Base-by-base conservation (phyloP, 2,113 vertebrate genomes). In the Oceanodroma tethys region DNA sequence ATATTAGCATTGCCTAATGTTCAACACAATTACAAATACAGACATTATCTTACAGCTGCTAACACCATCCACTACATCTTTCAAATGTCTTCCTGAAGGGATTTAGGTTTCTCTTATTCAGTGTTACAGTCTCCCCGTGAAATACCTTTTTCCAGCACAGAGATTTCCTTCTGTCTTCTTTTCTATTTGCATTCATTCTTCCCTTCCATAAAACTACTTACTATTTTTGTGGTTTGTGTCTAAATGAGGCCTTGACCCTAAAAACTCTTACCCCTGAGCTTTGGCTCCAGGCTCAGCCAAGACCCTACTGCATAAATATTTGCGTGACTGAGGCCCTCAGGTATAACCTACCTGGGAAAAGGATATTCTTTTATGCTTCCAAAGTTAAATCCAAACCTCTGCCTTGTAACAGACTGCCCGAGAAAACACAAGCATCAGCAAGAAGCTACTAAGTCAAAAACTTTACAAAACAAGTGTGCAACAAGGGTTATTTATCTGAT, bases 401-500 rank as follows among this genome's bases (percentile, higher is more conserved):
- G 22, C 50, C 65, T 85, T 82, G 10, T 45, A 67, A 52, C 18
- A 90, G 30, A 40, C 6, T 72, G 25, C 13, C 53, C 59, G 36
- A 53, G 32, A n/a, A 84, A 87, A 80, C 22, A 43, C 9, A 43
- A 5, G 5, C 20, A 84, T 19, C 40, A 48, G 30, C 30, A 95
- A 88, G 60, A 89, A 87, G 8, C 10, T 84, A 34, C 11, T n/a
- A 30, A 86, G 38, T 67, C 12, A 91, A 91, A 93, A 78, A 13
- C 23, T 86, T 84, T 78, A 47, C 6, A 42, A 81, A 89, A 30
- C 14, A 79, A 59, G 8, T 22, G 42, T 66, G 26, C 10, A n/a
- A 50, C 0, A 0, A 59, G 5, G 23, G 4, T 55, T 45, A 52
- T 56, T 71, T n/a, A 56, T 45, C 5, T 34, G 55, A 63, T 60